Evolutionary conservation across 2,113 vertebrate genomes (phyloP).

Genomic region (Balaeniceps rex): DNA sequence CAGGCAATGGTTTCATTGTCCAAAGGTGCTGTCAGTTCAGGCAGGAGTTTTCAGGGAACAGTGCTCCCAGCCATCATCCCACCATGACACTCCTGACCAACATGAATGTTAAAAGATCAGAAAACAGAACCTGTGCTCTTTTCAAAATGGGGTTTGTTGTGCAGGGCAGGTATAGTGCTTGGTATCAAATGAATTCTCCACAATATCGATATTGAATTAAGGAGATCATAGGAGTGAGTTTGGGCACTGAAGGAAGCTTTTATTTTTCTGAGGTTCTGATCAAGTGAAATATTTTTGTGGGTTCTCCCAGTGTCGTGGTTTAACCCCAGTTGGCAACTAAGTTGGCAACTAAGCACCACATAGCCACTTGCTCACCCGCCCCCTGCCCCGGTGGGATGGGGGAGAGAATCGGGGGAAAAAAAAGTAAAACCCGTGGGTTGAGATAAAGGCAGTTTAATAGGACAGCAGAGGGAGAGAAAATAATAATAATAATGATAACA

Average conservation of each 20-base stretch:
- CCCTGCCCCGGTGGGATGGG: no score
- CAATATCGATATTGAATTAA: neutral
- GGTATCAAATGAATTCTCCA: neutral
- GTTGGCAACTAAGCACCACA: no score
- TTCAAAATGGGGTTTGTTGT: neutral
- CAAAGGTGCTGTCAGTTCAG: neutral
- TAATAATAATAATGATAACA: no score
- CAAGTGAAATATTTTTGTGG: neutral
- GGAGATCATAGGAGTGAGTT: neutral
- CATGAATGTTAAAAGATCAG: neutral
- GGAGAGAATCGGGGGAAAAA: no score
- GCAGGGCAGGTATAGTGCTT: neutral
- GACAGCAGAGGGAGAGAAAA: no score
- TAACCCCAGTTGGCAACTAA: no score
- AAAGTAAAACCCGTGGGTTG: no score
- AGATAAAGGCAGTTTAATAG: no score
- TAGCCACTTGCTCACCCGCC: no score
- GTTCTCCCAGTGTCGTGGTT: neutral
- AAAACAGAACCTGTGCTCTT: neutral
- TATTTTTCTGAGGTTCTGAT: neutral
- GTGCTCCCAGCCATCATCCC: neutral
- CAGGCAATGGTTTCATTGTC: neutral
- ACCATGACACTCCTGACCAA: rapidly evolving
- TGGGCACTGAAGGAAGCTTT: neutral
- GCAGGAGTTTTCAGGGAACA: neutral